phyloP scores from a whole-genome alignment of 2,888 invertebrate species.

The Sphaeridia pumilis region DNA sequence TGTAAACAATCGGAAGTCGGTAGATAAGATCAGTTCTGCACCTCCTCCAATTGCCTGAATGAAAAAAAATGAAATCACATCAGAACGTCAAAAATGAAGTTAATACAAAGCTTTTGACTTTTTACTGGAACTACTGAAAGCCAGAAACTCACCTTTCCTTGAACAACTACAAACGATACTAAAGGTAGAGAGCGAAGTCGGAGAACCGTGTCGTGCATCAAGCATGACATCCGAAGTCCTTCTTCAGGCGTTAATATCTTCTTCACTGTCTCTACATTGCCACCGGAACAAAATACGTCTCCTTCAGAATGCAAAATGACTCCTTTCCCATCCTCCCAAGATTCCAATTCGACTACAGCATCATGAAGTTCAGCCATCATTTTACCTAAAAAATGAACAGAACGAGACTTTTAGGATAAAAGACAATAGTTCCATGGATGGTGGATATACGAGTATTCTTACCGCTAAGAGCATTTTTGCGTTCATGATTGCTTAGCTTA shows the following conservation, averaged over 20 bases:
- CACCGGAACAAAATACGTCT: slow-evolving; percentile 46
- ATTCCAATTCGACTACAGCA: slow-evolving; percentile 40
- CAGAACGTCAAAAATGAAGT: neutral
- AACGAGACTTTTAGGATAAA: neutral
- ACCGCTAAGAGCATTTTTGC: slow-evolving; percentile 45
- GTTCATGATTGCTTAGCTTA: slow-evolving; percentile 40
- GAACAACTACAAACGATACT: slow-evolving; percentile 43
- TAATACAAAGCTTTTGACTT: too few species aligned
- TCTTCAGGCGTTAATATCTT: slow-evolving; percentile 38
- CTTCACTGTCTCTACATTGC: slow-evolving; percentile 37
- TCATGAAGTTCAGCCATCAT: slow-evolving; percentile 47
- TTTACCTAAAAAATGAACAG: slow-evolving; percentile 38
- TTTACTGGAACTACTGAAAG: neutral
- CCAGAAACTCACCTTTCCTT: slow-evolving; percentile 39
- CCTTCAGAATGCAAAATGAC: slow-evolving; percentile 42
- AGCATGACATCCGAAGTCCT: slow-evolving; percentile 41
- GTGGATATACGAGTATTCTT: too few species aligned
- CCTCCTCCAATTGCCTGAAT: slow-evolving; percentile 45
- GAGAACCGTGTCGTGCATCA: slow-evolving; percentile 42
- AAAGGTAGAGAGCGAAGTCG: slow-evolving; percentile 42
- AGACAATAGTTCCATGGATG: neutral
- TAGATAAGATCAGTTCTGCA: slow-evolving; percentile 44
- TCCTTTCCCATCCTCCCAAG: slow-evolving; percentile 42
- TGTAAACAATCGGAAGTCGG: slow-evolving; percentile 44
- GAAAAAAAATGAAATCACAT: neutral